phyloP scores from a whole-genome alignment of 2,797 vertebrate species.

The Acanthurus lineatus region DNA sequence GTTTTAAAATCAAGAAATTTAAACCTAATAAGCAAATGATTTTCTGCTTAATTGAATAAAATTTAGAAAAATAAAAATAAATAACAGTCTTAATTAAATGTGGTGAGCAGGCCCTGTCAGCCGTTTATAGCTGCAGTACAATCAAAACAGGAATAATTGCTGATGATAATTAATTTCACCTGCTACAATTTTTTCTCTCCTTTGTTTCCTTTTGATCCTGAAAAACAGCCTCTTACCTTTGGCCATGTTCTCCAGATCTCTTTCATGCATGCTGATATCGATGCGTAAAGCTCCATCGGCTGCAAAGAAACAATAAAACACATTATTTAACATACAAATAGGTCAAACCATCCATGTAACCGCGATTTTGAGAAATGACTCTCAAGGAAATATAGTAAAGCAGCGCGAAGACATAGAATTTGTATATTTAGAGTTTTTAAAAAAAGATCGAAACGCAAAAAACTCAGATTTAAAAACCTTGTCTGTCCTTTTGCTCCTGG shows the following conservation, averaged over 20 bases:
- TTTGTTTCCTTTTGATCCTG: background rate
- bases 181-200: background rate
- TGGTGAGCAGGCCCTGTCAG: background rate
- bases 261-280: constrained; percentile 90
- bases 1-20: background rate
- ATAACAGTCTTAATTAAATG: background rate
- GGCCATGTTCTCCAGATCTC: constrained; percentile 95
- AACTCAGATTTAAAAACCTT: constrained; percentile 65
- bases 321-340: constrained; percentile 1
- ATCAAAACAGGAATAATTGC: constrained; percentile 15
- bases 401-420: too few relatives aligned
- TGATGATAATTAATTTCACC: constrained; percentile 21
- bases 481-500: constrained; percentile 90
- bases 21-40: background rate
- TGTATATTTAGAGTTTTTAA: background rate
- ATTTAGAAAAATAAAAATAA: constrained; percentile 19
- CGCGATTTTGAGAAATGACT: background rate
- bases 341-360: background rate
- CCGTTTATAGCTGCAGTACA: constrained; percentile 3
- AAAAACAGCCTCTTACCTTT: constrained; percentile 88
- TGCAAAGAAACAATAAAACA: constrained; percentile 66
- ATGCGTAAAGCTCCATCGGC: constrained; percentile 89
- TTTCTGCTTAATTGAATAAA: background rate
- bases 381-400: background rate
- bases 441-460: background rate